Percentiles rank a stretch among this genome's conserved stretches.
Conservation (phyloP, 2,888 invertebrate species). For the Patella ulyssiponensis region DNA sequence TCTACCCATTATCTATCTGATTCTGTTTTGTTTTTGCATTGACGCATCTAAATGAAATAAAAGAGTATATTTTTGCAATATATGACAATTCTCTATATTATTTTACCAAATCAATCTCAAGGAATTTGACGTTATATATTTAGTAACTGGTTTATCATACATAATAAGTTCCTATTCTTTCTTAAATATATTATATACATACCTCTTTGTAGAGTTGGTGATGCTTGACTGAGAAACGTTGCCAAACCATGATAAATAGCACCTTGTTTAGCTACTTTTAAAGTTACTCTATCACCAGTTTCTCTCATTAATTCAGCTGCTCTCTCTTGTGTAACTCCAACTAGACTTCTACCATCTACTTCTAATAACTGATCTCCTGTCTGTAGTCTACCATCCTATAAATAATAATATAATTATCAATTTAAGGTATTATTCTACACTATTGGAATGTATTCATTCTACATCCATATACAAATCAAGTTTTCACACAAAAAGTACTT, state of each 20-base stretch:
- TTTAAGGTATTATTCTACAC: too few species aligned
- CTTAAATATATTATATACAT: conserved; percentile 20
- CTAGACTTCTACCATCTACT: conserved; percentile 95
- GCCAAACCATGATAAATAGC: conserved; percentile 97
- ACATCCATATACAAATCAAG: too few species aligned
- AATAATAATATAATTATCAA: not conserved
- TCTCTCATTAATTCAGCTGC: conserved; percentile 96
- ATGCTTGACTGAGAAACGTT: conserved; percentile 91
- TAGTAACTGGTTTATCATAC: not conserved
- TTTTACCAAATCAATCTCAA: too few species aligned
- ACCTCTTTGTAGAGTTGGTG: conserved; percentile 76
- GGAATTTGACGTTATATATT: too few species aligned
- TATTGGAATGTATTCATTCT: too few species aligned
- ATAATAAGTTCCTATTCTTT: not conserved
- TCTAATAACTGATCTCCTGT: conserved; percentile 97
- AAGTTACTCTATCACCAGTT: conserved; percentile 92
- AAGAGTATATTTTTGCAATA: too few species aligned
- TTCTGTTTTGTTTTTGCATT: too few species aligned
- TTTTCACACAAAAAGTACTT: too few species aligned
- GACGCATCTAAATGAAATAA: too few species aligned
- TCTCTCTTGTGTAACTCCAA: conserved; percentile 84
- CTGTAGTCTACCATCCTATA: conserved; percentile 89
- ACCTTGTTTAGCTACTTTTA: conserved; percentile 98
- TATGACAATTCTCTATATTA: too few species aligned
- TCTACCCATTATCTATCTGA: too few species aligned